phyloP scores from a whole-genome alignment of 2,113 vertebrate species.

The Furnarius figulus region DNA sequence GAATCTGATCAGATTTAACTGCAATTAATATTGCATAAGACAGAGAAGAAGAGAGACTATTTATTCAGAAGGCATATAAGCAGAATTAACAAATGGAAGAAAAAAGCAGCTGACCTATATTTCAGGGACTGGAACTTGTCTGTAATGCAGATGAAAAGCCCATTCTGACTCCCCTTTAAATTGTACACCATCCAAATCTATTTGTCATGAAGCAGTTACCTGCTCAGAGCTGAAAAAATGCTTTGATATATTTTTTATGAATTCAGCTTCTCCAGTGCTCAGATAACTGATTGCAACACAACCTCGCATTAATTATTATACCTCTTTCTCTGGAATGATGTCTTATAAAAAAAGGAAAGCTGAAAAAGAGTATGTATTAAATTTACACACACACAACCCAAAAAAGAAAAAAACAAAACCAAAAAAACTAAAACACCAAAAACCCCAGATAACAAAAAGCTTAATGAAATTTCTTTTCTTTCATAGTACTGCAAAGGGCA shows the following conservation, averaged over 20 bases:
- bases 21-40: neutral
- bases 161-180: neutral
- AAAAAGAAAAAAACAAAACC: neutral
- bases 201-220: slow-evolving; percentile 38
- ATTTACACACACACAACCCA: neutral
- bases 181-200: slow-evolving; percentile 11
- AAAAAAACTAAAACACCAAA: too few relatives aligned
- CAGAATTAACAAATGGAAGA: slow-evolving; percentile 26
- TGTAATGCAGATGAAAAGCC: neutral
- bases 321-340: neutral
- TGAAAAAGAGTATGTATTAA: neutral
- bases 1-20: neutral
- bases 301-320: slow-evolving; percentile 31
- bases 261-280: neutral
- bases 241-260: slow-evolving; percentile 55
- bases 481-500: neutral
- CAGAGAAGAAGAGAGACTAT: neutral
- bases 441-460: fast-evolving
- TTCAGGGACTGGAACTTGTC: neutral
- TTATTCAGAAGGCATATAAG: slow-evolving; percentile 3
- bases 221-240: slow-evolving; percentile 6
- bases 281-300: neutral
- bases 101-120: slow-evolving; percentile 51
- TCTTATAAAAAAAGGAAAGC: neutral
- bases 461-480: neutral